Base-by-base conservation (phyloP, 2,888 invertebrate genomes). In the Latrodectus elegans region DNA sequence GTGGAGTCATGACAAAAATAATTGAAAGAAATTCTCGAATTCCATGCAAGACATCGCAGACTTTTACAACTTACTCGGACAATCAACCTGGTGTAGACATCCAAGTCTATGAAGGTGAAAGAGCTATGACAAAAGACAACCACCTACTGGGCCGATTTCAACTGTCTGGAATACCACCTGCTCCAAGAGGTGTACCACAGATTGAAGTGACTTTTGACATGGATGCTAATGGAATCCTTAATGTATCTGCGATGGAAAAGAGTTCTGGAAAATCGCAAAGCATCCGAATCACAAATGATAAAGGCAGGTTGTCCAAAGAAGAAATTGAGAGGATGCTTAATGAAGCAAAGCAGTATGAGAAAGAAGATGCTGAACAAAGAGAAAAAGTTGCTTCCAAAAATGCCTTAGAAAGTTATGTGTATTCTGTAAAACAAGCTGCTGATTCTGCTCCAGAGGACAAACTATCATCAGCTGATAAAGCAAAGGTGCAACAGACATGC, bases 51-150 rank as follows among this genome's bases (percentile, higher is more conserved):
- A 95, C 95, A 91, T 93, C 94, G 0, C 94, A 95, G 91, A 95
- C 94, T 0, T 98, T 98, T 92, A 96, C 97, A 4, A 98, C 98
- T 0, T 97, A 97, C 92, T 94, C 96, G n/a, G 97, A 98, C 92
- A 97, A 97, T 91, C 98, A 98, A 92, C 95, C 96, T 17, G 96
- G 96, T 64, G 97, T 97, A 0, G 95, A 96, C 53, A 96, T 97
- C 90, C 96, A 96, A 93, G 95, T 92, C 0, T 96, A 3, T 91
- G 97, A 96, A 92, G 96, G 96, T 60, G 96, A 96, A 92, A 93
- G 96, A 60, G 95, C 96, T 22, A 95, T 97, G 96, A 97, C 97
- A 10, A 60, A 60, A 60, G 60, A 60, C 60, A 60, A 60, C 6
- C 97, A 97, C 91, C 93, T 96, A 6, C 92, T 97, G 82, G 91